phyloP scores from a whole-genome alignment of 2,797 vertebrate species.

The Staurois parvus region DNA sequence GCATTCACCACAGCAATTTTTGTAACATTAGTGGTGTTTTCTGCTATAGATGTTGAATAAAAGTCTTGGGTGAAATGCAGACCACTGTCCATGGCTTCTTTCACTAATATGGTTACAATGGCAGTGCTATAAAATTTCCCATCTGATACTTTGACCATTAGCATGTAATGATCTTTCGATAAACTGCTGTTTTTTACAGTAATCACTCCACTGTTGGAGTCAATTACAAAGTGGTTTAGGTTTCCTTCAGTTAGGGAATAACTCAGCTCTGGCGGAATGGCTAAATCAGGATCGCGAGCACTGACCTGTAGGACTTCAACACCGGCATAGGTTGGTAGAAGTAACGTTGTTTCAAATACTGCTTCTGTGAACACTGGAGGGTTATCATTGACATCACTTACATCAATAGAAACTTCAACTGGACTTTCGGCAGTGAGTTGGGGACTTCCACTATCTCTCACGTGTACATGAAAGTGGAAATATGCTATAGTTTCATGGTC shows the following conservation, averaged over 20 bases:
- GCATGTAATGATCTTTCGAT: conserved; percentile 89
- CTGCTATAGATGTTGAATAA: conserved; percentile 90
- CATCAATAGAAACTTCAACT: conserved; percentile 90
- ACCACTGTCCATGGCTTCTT: conserved; percentile 92
- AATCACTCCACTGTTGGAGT: conserved; percentile 85
- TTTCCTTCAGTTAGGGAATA: conserved; percentile 89
- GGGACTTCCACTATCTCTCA: conserved; percentile 91
- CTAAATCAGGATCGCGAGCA: conserved; percentile 89
- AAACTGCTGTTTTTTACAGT: conserved; percentile 90
- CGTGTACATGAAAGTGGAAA: conserved; percentile 93
- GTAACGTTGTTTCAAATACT: conserved; percentile 87
- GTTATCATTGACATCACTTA: conserved; percentile 95
- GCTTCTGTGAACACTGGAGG: conserved; percentile 89
- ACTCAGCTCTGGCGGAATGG: conserved; percentile 84
- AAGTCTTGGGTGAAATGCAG: conserved; percentile 88
- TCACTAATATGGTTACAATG: conserved; percentile 86
- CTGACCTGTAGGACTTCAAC: conserved; percentile 92
- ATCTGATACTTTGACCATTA: conserved; percentile 91
- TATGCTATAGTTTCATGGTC: conserved; percentile 89
- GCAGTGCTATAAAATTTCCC: conserved; percentile 92
- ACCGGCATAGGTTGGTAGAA: conserved; percentile 91
- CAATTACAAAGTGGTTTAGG: conserved; percentile 88
- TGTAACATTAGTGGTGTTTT: conserved; percentile 90
- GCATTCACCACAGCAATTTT: conserved; percentile 94
- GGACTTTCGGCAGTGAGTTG: conserved; percentile 92